phyloP scores from a whole-genome alignment of 1,140 invertebrate species.

The Microvelia longipes region DNA sequence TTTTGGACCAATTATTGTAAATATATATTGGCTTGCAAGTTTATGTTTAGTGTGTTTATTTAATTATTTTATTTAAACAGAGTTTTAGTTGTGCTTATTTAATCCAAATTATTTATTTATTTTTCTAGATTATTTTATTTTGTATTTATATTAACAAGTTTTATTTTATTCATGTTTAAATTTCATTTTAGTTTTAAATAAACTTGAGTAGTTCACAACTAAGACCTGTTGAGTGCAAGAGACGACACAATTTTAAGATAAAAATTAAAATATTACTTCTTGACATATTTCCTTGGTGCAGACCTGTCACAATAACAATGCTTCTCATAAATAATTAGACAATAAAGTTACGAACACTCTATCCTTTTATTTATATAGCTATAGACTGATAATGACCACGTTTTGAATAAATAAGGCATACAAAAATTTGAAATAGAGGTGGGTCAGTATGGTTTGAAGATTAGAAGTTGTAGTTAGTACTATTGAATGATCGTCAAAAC shows the following conservation, averaged over 20 bases:
- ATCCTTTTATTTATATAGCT: neutral
- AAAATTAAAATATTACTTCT: neutral
- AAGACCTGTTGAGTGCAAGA: neutral
- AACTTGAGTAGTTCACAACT: neutral
- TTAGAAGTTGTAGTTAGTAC: neutral
- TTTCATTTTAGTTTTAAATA: neutral
- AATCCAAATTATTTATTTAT: neutral
- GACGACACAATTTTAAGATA: neutral
- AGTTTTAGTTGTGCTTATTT: neutral
- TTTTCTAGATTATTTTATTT: neutral
- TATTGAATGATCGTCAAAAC: neutral
- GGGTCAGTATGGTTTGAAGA: neutral
- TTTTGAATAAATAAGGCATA: neutral
- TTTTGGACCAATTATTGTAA: too few species aligned
- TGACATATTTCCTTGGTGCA: neutral
- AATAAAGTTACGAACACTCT: neutral
- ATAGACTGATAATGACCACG: neutral
- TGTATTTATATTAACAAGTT: neutral
- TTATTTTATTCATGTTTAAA: neutral
- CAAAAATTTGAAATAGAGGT: neutral
- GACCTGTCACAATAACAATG: neutral
- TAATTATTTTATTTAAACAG: too few species aligned
- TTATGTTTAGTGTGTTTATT: too few species aligned
- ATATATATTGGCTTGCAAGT: too few species aligned
- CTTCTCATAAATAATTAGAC: neutral